Percentiles rank a stretch among this genome's conserved stretches.
phyloP scores from a whole-genome alignment of 2,888 invertebrate species.

The Caenorhabditis sp. region DNA sequence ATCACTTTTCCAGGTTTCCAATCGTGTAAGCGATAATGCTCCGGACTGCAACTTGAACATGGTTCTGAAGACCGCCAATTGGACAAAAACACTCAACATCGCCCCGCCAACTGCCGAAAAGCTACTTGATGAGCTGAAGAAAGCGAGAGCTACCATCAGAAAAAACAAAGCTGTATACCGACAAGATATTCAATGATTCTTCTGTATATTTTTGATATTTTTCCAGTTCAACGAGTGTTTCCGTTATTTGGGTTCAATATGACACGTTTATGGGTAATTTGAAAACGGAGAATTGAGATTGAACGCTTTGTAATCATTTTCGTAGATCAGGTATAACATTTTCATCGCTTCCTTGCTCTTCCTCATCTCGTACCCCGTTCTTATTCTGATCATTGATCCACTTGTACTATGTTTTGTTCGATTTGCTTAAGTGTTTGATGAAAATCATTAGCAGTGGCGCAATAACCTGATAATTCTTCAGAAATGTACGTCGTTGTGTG shows the following conservation, averaged over 20 bases:
- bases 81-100: constrained; percentile 16
- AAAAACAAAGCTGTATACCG: neutral
- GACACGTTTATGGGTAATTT: too few species aligned
- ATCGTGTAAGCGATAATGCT: constrained; percentile 7
- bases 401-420: constrained; percentile 49
- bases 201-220: neutral
- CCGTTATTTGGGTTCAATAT: too few species aligned
- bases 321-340: constrained; percentile 28
- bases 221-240: too few species aligned
- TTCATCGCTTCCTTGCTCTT: constrained; percentile 23
- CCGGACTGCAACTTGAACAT: constrained; percentile 31
- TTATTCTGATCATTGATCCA: constrained; percentile 29
- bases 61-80: constrained; percentile 1
- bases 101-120: neutral
- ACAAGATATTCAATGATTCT: neutral
- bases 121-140: constrained; percentile 3
- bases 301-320: constrained; percentile 42
- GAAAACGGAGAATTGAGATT: constrained; percentile 36
- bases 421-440: constrained; percentile 30
- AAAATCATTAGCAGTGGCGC: neutral
- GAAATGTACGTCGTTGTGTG: constrained; percentile 6
- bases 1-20: constrained; percentile 20
- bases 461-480: constrained; percentile 31
- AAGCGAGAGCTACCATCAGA: neutral
- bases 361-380: constrained; percentile 20